These are phyloP conservation scores for Ophonus ardosiacus DNA, from an alignment of 2,888 invertebrate species.

Conservation along the genomic window DNA sequence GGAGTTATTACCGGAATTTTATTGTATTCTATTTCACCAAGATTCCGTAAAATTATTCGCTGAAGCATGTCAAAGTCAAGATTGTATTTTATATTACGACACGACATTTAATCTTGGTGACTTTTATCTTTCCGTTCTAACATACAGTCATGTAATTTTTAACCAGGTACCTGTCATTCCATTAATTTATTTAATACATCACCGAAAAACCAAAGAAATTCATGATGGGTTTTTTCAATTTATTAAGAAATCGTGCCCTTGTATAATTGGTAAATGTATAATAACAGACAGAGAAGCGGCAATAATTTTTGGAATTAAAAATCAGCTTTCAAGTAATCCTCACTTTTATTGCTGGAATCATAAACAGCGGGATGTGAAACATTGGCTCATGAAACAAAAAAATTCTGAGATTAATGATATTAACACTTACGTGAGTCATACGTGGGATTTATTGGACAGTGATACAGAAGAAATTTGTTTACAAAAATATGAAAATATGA, in stretches of 20 bases:
- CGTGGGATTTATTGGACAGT: slow-evolving; percentile 54
- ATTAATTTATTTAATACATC: slow-evolving; percentile 40
- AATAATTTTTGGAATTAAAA: slow-evolving; percentile 27
- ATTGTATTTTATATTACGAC: slow-evolving; percentile 44
- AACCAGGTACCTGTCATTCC: slow-evolving; percentile 39
- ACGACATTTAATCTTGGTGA: slow-evolving; percentile 60
- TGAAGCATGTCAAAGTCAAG: neutral
- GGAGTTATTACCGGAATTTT: no score
- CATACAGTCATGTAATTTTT: slow-evolving; percentile 30
- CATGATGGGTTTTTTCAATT: slow-evolving; percentile 43
- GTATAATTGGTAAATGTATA: slow-evolving; percentile 20
- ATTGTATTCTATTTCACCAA: slow-evolving; percentile 27
- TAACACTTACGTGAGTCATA: slow-evolving; percentile 45
- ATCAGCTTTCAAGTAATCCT: neutral
- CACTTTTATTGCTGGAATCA: slow-evolving; percentile 12
- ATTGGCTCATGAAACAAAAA: slow-evolving; percentile 55
- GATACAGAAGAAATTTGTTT: slow-evolving; percentile 29
- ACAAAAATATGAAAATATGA: slow-evolving; percentile 44
- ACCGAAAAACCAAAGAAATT: slow-evolving; percentile 36
- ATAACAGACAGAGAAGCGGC: slow-evolving; percentile 54
- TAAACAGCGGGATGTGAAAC: slow-evolving; percentile 31
- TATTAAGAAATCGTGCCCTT: slow-evolving; percentile 47
- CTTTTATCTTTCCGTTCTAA: slow-evolving; percentile 50
- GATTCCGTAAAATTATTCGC: slow-evolving; percentile 10
- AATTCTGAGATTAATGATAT: slow-evolving; percentile 17